These are phyloP conservation scores for Aphrocallistes beatrix DNA, from an alignment of 37 sponge, comb jelly and placozoan genomes.

Conservation along the genomic window DNA sequence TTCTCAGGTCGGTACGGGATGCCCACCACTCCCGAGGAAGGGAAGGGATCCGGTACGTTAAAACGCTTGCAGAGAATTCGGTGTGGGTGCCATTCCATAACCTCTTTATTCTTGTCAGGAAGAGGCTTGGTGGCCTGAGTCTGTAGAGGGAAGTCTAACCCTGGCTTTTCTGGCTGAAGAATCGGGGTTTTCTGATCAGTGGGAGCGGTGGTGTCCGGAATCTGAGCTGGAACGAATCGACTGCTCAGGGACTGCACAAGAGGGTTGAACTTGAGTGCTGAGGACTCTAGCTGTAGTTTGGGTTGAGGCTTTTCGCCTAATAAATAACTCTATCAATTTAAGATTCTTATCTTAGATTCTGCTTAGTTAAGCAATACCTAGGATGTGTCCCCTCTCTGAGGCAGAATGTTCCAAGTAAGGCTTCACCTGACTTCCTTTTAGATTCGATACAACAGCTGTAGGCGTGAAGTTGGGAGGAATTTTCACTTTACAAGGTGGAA, in stretches of 20 bases:
- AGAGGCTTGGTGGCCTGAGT: no score
- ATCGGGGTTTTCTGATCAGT: neutral
- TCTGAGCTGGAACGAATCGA: neutral
- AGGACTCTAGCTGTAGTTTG: neutral
- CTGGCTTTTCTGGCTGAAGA: no score
- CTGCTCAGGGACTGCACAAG: slow-evolving; percentile 6
- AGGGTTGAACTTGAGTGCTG: neutral
- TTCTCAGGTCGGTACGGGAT: neutral
- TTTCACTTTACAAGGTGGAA: neutral
- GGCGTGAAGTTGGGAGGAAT: neutral
- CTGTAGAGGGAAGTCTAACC: neutral
- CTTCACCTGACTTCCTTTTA: neutral
- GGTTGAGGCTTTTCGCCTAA: neutral
- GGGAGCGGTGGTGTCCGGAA: neutral
- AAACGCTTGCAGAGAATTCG: slow-evolving; percentile 77
- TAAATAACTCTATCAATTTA: neutral
- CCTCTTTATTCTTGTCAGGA: slow-evolving; percentile 37
- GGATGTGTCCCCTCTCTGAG: neutral
- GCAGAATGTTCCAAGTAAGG: neutral
- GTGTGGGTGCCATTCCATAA: slow-evolving; percentile 84
- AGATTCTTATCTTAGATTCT: neutral
- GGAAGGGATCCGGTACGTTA: slow-evolving; percentile 88
- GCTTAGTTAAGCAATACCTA: neutral
- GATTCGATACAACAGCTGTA: neutral
- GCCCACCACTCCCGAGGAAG: slow-evolving; percentile 43